phyloP scores from a whole-genome alignment of 2,888 invertebrate genomes.

The Acanthosepion pharaonis region DNA sequence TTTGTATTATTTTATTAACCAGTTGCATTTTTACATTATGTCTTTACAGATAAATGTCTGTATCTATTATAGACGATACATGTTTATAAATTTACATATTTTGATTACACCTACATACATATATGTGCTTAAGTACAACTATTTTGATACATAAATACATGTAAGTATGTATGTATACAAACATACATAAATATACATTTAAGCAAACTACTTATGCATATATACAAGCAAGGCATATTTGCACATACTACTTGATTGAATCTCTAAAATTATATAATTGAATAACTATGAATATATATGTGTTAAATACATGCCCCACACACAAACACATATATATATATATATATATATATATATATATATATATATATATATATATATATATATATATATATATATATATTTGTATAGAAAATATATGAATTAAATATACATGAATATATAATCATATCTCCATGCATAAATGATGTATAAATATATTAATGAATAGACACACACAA shows the following conservation, averaged over 20 bases:
- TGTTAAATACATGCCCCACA: too few relatives aligned
- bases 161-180: background rate
- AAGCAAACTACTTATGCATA: background rate
- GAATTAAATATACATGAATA: background rate
- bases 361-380: background rate
- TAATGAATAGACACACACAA: background rate
- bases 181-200: background rate
- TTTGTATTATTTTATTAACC: background rate
- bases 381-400: background rate
- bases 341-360: background rate
- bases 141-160: background rate
- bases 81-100: background rate
- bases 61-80: background rate
- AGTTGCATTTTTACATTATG: background rate
- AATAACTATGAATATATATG: too few relatives aligned
- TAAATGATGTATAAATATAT: constrained; percentile 2
- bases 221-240: background rate
- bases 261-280: too few relatives aligned
- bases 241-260: too few relatives aligned
- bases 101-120: background rate
- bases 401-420: background rate
- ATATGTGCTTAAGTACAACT: background rate
- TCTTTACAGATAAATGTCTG: background rate
- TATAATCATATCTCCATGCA: background rate
- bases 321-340: background rate